phyloP scores from a whole-genome alignment of 2,888 invertebrate genomes.

The Chrysodeixis includens region DNA sequence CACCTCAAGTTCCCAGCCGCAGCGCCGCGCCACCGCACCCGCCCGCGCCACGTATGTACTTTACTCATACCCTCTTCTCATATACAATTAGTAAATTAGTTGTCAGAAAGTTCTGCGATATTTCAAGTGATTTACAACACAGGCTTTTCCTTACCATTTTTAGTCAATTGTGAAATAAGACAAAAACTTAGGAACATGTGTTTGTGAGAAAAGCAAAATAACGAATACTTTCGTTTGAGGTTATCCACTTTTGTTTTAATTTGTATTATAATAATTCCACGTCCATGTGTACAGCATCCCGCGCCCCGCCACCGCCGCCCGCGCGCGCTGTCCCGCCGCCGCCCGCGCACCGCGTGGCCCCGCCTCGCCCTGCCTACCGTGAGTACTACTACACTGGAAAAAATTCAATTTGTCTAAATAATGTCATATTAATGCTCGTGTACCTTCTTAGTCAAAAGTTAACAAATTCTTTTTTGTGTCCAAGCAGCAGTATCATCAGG shows the following conservation, averaged over 20 bases:
- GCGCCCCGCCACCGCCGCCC: conserved; percentile 90
- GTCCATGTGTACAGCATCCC: conserved; percentile 69
- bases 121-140: not conserved
- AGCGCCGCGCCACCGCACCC: conserved; percentile 73
- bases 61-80: not conserved
- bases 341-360: conserved; percentile 75
- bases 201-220: no score
- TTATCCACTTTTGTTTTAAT: no score
- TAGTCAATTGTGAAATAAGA: no score
- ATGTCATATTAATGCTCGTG: no score
- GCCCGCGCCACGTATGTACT: conserved; percentile 76
- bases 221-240: no score
- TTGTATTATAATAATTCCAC: no score
- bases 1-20: conserved; percentile 80
- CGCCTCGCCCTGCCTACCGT: conserved; percentile 88
- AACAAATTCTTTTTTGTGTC: not conserved
- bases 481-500: conserved; percentile 46
- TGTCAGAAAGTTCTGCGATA: not conserved
- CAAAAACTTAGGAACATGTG: no score
- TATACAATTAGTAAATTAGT: not conserved
- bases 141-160: no score
- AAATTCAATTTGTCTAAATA: no score
- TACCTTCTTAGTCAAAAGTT: no score
- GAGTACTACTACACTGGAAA: conserved; percentile 53
- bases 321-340: conserved; percentile 86